A percentile compares a stretch with the other conserved stretches of the same genome.
Conservation (phyloP, 1,140 invertebrate species). For the Ceratosolen solmsi region DNA sequence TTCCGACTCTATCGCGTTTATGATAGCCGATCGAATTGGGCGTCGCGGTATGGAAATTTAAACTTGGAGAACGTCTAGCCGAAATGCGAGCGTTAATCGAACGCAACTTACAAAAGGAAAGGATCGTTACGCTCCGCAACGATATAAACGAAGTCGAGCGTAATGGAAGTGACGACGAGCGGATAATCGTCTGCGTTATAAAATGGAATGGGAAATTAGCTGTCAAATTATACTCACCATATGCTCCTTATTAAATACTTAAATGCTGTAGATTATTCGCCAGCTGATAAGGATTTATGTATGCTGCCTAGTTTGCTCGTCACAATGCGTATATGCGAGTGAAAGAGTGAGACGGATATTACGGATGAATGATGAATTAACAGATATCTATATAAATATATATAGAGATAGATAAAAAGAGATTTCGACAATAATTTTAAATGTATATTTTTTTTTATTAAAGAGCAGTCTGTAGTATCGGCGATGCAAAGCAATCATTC, state of each 20-base stretch:
- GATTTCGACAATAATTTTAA: background rate
- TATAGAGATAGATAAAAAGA: background rate
- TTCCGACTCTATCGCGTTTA: background rate
- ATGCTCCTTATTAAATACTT: background rate
- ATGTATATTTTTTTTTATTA: background rate
- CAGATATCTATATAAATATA: too few species aligned
- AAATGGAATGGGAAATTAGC: background rate
- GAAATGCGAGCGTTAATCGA: background rate
- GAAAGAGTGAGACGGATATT: background rate
- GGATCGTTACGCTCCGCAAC: background rate
- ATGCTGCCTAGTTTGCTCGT: background rate
- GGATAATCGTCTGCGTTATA: background rate
- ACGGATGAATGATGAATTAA: too few species aligned
- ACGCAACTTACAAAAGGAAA: background rate
- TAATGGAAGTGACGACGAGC: background rate
- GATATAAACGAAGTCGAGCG: background rate
- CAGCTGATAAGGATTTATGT: conserved; percentile 3
- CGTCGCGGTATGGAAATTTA: background rate
- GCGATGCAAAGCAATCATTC: background rate
- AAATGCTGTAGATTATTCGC: background rate
- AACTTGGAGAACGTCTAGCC: background rate
- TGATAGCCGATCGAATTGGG: background rate
- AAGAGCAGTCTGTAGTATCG: background rate
- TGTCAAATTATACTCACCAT: background rate
- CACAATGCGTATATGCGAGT: background rate